Base-by-base conservation (phyloP, 2,113 vertebrate species). In the Podiceps cristatus region DNA sequence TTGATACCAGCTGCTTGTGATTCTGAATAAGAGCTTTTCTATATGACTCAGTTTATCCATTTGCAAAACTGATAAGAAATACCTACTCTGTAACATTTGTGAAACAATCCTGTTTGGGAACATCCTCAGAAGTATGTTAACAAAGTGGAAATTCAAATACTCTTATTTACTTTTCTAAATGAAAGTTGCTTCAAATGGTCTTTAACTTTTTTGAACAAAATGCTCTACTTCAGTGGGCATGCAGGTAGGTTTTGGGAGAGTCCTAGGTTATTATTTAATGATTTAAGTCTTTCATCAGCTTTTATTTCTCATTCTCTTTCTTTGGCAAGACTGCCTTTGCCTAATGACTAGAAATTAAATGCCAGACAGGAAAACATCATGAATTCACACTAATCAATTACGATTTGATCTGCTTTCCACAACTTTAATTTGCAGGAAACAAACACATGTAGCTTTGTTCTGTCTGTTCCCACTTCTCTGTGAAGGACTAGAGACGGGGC, bases 401-500 rank as follows among this genome's bases (percentile, higher is more conserved):
- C 73, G 67, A 95, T 94, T 90, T 92, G 35, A 94, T 94, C 72
- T 35, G 71, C 69, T 91, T 95, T 86, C 89, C 52, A 31, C 50
- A 68, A 35, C 64, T 97, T 90, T 58, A 69, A 93, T 97, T 95
- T 89, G 69, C 77, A 86, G 53, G 24, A 91, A 91, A 58, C 86
- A 96, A 96, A 83, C 84, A 40, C 53, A 11, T 66, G 11, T 59
- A 68, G 62, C 84, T 96, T 95, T 96, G 29, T 79, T 96, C 68
- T 87, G 88, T 82, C 68, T 92, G 47, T 78, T 94, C 40, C 52
- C 29, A 11, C 6, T 55, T 71, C 62, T 63, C 35, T 45, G 33
- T 76, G 74, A 96, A 96, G 76, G 81, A 67, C 90, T 82, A 59
- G 93, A 92, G 91, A 90, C 90, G 94, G 86, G 79, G 42, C 86